Conservation (phyloP, 2,797 vertebrate species). For the Eleutherodactylus coqui region DNA sequence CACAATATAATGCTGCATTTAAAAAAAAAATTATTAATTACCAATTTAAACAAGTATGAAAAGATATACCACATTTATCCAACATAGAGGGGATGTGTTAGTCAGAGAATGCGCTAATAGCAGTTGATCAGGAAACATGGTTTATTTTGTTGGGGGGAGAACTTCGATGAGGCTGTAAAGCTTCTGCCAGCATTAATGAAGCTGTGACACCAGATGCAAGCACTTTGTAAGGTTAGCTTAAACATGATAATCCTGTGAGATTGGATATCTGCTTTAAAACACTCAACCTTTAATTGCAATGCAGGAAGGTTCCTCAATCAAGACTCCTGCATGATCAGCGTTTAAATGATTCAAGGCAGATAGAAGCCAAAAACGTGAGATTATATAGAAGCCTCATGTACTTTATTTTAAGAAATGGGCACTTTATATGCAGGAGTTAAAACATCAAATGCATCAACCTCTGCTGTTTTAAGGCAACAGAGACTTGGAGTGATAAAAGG, state of each 20-base stretch:
- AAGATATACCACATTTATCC: neutral
- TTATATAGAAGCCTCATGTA: neutral
- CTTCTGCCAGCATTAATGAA: constrained; percentile 35
- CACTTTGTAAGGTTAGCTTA: constrained; percentile 41
- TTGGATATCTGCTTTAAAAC: constrained; percentile 55
- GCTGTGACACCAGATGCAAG: constrained; percentile 30
- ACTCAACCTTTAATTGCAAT: constrained; percentile 54
- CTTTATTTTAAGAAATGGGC: neutral
- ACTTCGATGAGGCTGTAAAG: constrained; percentile 6
- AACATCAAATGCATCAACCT: constrained; percentile 13
- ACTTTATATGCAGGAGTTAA: neutral
- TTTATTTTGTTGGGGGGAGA: neutral
- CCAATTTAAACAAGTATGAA: neutral
- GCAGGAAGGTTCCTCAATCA: constrained; percentile 49
- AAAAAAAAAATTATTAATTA: neutral
- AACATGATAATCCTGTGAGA: constrained; percentile 45
- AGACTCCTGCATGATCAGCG: constrained; percentile 25
- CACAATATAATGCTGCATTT: too few relatives aligned
- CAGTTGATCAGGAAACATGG: neutral
- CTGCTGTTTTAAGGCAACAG: neutral
- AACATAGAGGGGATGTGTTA: neutral
- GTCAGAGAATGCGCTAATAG: neutral
- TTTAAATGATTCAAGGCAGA: constrained; percentile 26
- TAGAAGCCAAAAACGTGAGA: neutral
- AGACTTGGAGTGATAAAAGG: constrained; percentile 47